phyloP scores from a whole-genome alignment of 2,797 vertebrate genomes.

The Chaenodraco wilsoni region DNA sequence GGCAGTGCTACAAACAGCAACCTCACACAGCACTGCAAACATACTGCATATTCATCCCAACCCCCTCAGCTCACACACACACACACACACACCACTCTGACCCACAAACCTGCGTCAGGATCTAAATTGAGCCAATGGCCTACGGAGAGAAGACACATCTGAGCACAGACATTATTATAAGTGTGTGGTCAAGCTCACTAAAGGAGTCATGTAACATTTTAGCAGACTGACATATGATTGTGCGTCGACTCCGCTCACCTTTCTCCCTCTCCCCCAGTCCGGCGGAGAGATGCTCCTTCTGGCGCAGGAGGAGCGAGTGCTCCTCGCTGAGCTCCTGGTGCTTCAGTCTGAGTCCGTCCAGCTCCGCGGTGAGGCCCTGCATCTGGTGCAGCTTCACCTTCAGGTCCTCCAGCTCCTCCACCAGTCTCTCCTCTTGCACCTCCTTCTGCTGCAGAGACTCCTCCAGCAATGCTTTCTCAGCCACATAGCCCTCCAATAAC shows the following conservation, averaged over 20 bases:
- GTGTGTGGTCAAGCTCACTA: slow-evolving; percentile 33
- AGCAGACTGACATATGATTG: not conserved
- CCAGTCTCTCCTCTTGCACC: slow-evolving; percentile 84
- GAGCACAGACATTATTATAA: slow-evolving; percentile 70
- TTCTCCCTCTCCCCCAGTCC: slow-evolving; percentile 84
- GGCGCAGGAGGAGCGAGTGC: slow-evolving; percentile 72
- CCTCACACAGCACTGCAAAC: slow-evolving; percentile 73
- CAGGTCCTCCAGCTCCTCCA: slow-evolving; percentile 88
- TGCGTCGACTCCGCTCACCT: slow-evolving; percentile 73
- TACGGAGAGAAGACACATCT: slow-evolving; percentile 78
- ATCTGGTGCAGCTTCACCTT: slow-evolving; percentile 83
- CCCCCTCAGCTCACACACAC: slow-evolving; percentile 42
- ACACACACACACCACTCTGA: slow-evolving; percentile 64
- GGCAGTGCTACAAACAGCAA: slow-evolving; percentile 54
- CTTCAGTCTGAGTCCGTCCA: slow-evolving; percentile 85
- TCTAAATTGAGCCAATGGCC: slow-evolving; percentile 78
- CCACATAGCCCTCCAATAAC: slow-evolving; percentile 89
- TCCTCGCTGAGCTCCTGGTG: slow-evolving; percentile 87
- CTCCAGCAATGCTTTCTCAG: slow-evolving; percentile 89
- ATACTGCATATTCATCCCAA: slow-evolving; percentile 37
- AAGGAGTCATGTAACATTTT: slow-evolving; percentile 25
- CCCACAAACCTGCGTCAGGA: slow-evolving; percentile 83
- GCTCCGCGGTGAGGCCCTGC: slow-evolving; percentile 81
- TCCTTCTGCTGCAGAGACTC: slow-evolving; percentile 90
- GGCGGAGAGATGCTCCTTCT: slow-evolving; percentile 80